Evolutionary conservation across 2,797 vertebrate genomes (phyloP).

Genomic region (Hapalemur alaotrensis): DNA sequence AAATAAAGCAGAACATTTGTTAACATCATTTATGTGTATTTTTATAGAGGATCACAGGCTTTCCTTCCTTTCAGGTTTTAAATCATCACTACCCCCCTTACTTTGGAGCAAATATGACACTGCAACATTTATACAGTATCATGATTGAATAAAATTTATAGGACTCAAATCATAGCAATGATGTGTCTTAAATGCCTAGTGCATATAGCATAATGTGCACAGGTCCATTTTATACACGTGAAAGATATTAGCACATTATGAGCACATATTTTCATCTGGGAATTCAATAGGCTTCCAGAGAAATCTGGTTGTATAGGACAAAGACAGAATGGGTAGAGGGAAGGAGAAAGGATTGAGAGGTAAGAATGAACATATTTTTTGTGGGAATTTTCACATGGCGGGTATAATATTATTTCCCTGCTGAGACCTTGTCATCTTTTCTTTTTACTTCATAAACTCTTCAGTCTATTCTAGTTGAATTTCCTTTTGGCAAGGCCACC

Average conservation of each 20-base stretch:
- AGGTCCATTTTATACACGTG: slow-evolving; percentile 38
- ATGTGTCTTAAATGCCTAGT: background rate
- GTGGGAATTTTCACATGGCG: slow-evolving; percentile 11
- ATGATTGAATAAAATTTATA: slow-evolving; percentile 19
- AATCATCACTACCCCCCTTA: slow-evolving; percentile 1
- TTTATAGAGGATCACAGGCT: slow-evolving; percentile 11
- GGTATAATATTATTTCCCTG: slow-evolving; percentile 31
- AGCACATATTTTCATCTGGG: slow-evolving; percentile 43
- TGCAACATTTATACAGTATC: background rate
- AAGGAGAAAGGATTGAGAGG: background rate
- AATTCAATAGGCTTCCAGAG: slow-evolving; percentile 44
- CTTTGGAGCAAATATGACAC: background rate
- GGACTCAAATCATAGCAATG: slow-evolving; percentile 14
- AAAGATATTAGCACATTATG: slow-evolving; percentile 41
- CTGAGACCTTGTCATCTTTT: slow-evolving; percentile 39
- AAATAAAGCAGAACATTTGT: slow-evolving; percentile 40
- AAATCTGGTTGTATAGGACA: background rate
- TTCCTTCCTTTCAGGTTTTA: slow-evolving; percentile 7
- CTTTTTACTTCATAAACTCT: slow-evolving; percentile 39
- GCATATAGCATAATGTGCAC: background rate
- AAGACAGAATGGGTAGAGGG: background rate
- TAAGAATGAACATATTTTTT: slow-evolving; percentile 7
- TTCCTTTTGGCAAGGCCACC: slow-evolving; percentile 35
- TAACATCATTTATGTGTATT: slow-evolving; percentile 53
- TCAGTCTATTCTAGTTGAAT: background rate